These are phyloP conservation scores for Athalia circularis DNA, from an alignment of 2,888 invertebrate genomes.

Conservation along the genomic window DNA sequence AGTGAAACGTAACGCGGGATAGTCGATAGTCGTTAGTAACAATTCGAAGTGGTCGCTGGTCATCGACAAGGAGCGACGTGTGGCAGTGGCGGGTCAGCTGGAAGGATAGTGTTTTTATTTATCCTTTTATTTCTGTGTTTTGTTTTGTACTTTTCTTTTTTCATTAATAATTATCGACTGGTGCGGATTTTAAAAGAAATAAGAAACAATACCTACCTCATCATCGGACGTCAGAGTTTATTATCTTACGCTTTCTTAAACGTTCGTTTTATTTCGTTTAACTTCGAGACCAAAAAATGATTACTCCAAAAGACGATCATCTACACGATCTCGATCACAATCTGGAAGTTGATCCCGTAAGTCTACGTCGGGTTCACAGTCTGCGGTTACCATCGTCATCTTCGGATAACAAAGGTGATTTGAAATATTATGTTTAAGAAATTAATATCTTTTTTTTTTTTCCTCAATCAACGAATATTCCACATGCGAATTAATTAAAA, in stretches of 20 bases:
- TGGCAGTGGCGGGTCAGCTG: slow-evolving; percentile 32
- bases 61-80: not conserved
- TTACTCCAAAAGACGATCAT: slow-evolving; percentile 3
- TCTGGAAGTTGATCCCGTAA: slow-evolving; percentile 29
- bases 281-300: not conserved
- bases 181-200: no score
- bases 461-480: no score
- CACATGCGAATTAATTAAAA: no score
- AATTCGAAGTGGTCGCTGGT: slow-evolving; percentile 10
- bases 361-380: slow-evolving; percentile 54
- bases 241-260: no score
- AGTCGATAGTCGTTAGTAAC: slow-evolving; percentile 38
- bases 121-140: not conserved
- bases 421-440: no score
- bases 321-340: not conserved
- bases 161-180: no score
- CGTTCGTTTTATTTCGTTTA: no score
- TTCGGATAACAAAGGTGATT: slow-evolving; percentile 32
- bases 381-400: slow-evolving; percentile 52
- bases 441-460: no score
- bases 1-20: slow-evolving; percentile 6
- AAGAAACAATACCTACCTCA: no score
- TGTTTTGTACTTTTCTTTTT: no score
- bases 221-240: no score
- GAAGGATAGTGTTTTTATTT: not conserved